These are phyloP conservation scores for Chlamydotis undulata DNA, from an alignment of 2,113 vertebrate species.

Conservation along the genomic window DNA sequence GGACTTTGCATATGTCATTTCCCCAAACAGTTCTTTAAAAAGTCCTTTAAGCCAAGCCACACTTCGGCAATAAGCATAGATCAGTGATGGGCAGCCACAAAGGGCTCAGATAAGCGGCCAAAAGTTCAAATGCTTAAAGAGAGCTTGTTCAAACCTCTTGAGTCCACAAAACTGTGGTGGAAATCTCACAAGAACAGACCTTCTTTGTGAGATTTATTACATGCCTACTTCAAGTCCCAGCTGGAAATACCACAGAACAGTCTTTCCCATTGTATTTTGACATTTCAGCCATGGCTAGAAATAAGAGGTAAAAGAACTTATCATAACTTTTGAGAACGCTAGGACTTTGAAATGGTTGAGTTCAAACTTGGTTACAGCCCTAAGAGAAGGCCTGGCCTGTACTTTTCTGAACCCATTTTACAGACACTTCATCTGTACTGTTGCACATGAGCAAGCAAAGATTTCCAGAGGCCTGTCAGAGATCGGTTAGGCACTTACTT, in stretches of 20 bases:
- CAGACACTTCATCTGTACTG: background rate
- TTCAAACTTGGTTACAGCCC: slow-evolving; percentile 23
- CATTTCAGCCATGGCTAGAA: slow-evolving; percentile 35
- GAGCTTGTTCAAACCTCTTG: slow-evolving; percentile 43
- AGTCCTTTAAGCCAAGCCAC: slow-evolving; percentile 12
- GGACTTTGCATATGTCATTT: background rate
- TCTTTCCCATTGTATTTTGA: slow-evolving; percentile 62
- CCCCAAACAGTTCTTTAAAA: background rate
- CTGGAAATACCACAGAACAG: slow-evolving; percentile 65
- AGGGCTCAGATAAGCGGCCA: slow-evolving; percentile 47
- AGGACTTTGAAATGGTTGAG: slow-evolving; percentile 45
- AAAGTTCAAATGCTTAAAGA: slow-evolving; percentile 53
- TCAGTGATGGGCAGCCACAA: slow-evolving; percentile 29
- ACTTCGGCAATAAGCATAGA: slow-evolving; percentile 26
- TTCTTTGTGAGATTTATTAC: slow-evolving; percentile 70
- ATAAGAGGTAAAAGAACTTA: slow-evolving; percentile 52
- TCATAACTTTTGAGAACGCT: background rate
- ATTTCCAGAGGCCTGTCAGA: slow-evolving; percentile 27
- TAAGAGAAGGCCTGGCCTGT: background rate
- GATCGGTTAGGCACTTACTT: background rate
- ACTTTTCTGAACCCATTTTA: slow-evolving; percentile 8
- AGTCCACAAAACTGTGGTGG: slow-evolving; percentile 44
- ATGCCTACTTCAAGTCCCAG: slow-evolving; percentile 55
- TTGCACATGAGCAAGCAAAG: background rate
- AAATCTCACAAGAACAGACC: slow-evolving; percentile 66